Percentiles rank a stretch among this genome's conserved stretches.
These are phyloP conservation scores for Apamea anceps DNA, from an alignment of 2,888 invertebrate species.

Conservation along the genomic window DNA sequence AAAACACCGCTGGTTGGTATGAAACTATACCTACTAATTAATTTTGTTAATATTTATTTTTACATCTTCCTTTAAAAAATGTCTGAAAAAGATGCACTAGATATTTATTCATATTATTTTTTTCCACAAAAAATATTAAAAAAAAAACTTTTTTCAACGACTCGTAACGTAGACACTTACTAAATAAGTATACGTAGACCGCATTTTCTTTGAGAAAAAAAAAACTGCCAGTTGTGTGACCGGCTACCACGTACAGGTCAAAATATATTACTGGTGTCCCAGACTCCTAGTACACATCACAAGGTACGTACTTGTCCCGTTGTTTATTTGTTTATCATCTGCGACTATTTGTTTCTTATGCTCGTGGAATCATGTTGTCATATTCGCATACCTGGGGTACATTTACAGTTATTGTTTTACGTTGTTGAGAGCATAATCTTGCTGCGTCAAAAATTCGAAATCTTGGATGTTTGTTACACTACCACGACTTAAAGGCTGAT, in stretches of 20 bases:
- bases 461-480: not conserved
- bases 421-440: not conserved
- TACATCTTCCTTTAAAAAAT: not conserved
- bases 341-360: conserved; percentile 43
- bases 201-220: conserved; percentile 43
- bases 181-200: conserved; percentile 56
- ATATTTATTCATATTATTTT: not conserved
- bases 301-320: conserved; percentile 3
- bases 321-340: conserved; percentile 65
- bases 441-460: not conserved
- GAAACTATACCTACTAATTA: not conserved
- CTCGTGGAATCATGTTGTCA: conserved; percentile 40
- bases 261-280: conserved; percentile 56
- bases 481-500: not conserved
- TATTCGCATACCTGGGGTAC: conserved; percentile 22
- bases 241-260: conserved; percentile 65
- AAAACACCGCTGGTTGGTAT: not conserved
- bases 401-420: not conserved
- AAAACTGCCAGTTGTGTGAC: conserved; percentile 22
- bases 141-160: conserved; percentile 30
- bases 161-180: conserved; percentile 72
- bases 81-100: not conserved
- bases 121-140: not conserved
- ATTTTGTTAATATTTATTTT: not conserved
- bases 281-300: conserved; percentile 34